phyloP scores from a whole-genome alignment of 2,888 invertebrate genomes.

The Notocelia uddmanniana region DNA sequence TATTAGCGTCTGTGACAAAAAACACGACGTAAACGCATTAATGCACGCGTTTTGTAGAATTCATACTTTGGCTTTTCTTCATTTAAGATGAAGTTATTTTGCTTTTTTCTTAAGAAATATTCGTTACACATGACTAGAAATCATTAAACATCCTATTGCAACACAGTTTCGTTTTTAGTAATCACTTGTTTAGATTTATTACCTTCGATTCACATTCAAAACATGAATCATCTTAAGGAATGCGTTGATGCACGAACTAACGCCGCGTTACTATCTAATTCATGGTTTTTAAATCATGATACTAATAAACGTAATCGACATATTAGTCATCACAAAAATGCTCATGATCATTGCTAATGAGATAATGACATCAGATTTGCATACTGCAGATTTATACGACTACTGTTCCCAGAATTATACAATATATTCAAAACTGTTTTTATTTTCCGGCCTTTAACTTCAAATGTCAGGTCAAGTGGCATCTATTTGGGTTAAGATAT shows the following conservation, averaged over 20 bases:
- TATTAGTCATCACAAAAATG: constrained; percentile 25
- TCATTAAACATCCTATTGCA: constrained; percentile 23
- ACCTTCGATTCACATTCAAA: constrained; percentile 50
- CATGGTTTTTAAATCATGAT: constrained; percentile 32
- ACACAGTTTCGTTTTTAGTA: constrained; percentile 26
- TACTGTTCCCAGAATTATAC: neutral
- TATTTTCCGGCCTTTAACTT: neutral
- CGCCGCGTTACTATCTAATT: constrained; percentile 10
- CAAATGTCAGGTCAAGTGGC: constrained; percentile 12
- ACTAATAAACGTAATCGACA: constrained; percentile 31
- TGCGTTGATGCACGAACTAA: constrained; percentile 50
- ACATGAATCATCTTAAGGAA: constrained; percentile 59
- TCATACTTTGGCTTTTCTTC: constrained; percentile 32
- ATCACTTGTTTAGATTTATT: constrained; percentile 46
- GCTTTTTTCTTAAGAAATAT: neutral
- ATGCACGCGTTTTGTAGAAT: constrained; percentile 33
- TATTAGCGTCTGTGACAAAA: constrained; percentile 37
- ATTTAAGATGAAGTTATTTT: constrained; percentile 35
- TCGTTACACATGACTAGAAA: constrained; percentile 21
- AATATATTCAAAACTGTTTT: neutral
- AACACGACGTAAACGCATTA: constrained; percentile 30
- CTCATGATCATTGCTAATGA: constrained; percentile 15
- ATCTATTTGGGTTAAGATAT: constrained; percentile 3
- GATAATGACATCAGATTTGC: neutral
- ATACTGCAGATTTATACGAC: too few relatives aligned